Evolutionary conservation across 1,140 invertebrate genomes (phyloP).

Genomic region (Scaptomyza graminum): DNA sequence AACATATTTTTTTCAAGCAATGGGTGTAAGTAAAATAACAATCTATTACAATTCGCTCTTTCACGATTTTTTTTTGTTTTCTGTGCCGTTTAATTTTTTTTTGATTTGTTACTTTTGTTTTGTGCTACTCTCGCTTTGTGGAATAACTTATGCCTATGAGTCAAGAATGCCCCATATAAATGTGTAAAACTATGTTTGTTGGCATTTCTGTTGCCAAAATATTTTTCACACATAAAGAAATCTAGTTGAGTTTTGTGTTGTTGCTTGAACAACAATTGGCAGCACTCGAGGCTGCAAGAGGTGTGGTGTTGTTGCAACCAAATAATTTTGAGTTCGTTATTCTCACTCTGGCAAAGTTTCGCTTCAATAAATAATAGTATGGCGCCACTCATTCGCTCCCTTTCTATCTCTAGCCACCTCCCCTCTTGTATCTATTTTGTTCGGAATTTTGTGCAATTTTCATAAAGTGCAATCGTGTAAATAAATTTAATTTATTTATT

Average conservation of each 20-base stretch:
- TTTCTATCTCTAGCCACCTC: neutral
- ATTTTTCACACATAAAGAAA: conserved; percentile 11
- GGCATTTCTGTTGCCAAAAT: conserved; percentile 12
- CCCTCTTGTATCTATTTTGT: conserved; percentile 13
- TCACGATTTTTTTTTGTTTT: too few relatives aligned
- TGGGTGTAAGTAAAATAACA: too few relatives aligned
- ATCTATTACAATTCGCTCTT: too few relatives aligned
- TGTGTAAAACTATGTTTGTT: conserved; percentile 11
- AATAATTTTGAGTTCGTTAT: conserved; percentile 50
- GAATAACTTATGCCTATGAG: neutral
- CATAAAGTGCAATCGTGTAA: conserved; percentile 57
- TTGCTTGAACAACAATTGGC: conserved; percentile 13
- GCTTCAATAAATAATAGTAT: conserved; percentile 62
- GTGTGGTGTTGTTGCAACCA: conserved; percentile 11
- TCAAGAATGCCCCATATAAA: neutral
- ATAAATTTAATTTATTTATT: conserved; percentile 60
- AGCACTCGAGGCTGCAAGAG: conserved; percentile 2
- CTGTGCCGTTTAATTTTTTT: too few relatives aligned
- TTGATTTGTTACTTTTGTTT: neutral
- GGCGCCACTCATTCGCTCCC: conserved; percentile 14
- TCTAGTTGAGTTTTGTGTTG: conserved; percentile 3
- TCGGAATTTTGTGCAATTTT: conserved; percentile 36
- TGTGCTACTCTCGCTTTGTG: neutral
- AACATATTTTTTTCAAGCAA: too few relatives aligned
- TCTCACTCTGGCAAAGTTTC: conserved; percentile 41